phyloP scores from a whole-genome alignment of 1,140 invertebrate species.

The Proales similis region DNA sequence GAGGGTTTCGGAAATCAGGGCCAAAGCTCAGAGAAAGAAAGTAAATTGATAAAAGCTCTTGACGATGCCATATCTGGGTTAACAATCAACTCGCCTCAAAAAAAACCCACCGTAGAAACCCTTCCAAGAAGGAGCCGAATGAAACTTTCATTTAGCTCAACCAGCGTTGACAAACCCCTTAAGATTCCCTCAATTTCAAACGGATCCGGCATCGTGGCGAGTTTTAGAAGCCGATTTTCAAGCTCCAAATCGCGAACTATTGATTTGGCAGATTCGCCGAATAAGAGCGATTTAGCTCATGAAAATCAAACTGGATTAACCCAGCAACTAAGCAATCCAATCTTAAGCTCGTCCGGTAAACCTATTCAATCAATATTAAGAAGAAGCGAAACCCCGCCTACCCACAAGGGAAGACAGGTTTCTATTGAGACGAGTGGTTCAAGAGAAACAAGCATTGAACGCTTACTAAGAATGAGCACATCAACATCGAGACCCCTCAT shows the following conservation, averaged over 20 bases:
- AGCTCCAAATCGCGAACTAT: slow-evolving; percentile 24
- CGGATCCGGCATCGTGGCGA: background rate
- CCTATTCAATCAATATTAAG: slow-evolving; percentile 34
- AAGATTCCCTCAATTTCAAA: no score
- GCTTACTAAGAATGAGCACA: slow-evolving; percentile 31
- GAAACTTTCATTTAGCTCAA: slow-evolving; percentile 4
- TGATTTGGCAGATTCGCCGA: slow-evolving; percentile 28
- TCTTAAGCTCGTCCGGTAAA: slow-evolving; percentile 1
- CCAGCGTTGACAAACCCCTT: slow-evolving; percentile 29
- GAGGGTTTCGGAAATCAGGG: background rate
- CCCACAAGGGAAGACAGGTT: slow-evolving; percentile 13
- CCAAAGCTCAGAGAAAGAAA: background rate
- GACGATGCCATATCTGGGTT: no score
- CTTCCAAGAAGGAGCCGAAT: slow-evolving; percentile 1
- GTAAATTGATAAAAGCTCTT: background rate
- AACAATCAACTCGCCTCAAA: no score
- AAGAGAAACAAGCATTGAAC: slow-evolving; percentile 34
- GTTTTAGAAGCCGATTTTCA: background rate
- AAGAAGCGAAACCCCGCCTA: slow-evolving; percentile 26
- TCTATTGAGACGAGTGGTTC: slow-evolving; percentile 26
- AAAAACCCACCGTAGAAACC: no score
- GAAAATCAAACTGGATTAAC: no score
- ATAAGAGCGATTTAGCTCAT: slow-evolving; percentile 19
- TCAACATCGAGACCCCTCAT: slow-evolving; percentile 35
- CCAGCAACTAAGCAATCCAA: slow-evolving; percentile 26